Evolutionary conservation across 2,113 vertebrate genomes (phyloP), one percentile per base, ranked within the genome.

Genomic region (Proterorhinus semilunaris): DNA sequence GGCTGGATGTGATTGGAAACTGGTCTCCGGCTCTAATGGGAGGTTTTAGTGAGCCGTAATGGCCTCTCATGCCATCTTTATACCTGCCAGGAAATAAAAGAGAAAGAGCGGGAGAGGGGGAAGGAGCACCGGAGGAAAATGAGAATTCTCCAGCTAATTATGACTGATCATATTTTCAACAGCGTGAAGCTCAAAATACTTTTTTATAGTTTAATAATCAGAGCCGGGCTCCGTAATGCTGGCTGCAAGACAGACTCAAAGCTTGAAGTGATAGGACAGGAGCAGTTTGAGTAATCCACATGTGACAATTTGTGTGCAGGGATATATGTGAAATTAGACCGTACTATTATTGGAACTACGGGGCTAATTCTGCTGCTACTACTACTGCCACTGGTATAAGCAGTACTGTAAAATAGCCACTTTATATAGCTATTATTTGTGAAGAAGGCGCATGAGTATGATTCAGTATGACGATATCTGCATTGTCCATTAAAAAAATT

Each of bases 21-120:
- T 66, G 84, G 83, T 87, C 87, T 72, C 75, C 78, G 7, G 13
- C 74, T 78, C 81, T 92, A 90, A 90, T 92, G 77, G 87, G 85
- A 82, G 81, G 88, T 87, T 63, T 90, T 91, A 88, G 82, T 84
- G 74, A 76, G 83, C 84, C 43, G 59, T 91, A 90, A 93, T 91
- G 83, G 88, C 77, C 83, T 88, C 79, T 86, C 86, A 75, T 83
- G 80, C 83, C 66, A 71, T 81, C 69, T 16, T 73, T 75, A 82
- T 62, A 84, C 72, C 79, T 78, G 77, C 69, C 65, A 58, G 65
- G 62, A 66, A 76, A 54, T 73, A 62, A 75, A 70, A n/a, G 63
- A 62, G 68, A 52, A 51, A 48, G 61, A 48, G 58, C 63, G 50
- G 27, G 68, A 67, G 73, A 44, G 69, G 7, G 70, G 55, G 62